Conservation (phyloP, 35 echinoderm and acorn worm species). For the Ophioderma brevispina region DNA sequence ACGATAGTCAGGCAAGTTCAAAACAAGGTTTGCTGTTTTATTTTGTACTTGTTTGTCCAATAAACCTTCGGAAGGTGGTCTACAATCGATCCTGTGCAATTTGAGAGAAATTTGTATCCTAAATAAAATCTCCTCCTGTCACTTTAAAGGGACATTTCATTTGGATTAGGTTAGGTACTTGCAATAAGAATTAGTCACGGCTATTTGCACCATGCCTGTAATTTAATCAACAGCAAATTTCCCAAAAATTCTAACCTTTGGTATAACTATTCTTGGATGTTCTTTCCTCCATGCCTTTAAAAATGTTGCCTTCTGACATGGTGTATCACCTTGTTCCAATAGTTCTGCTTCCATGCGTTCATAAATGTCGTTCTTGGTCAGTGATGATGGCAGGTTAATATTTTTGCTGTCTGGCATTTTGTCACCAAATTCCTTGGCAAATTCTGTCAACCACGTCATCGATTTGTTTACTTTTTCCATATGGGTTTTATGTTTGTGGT, state of each 20-base stretch:
- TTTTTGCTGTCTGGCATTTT: neutral
- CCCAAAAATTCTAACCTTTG: neutral
- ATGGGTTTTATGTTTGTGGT: neutral
- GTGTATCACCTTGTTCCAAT: neutral
- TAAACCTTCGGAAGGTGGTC: too few species aligned
- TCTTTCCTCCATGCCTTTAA: neutral
- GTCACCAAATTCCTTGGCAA: neutral
- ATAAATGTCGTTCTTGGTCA: neutral
- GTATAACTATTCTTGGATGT: neutral
- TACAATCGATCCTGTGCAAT: too few species aligned
- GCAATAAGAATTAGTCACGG: too few species aligned
- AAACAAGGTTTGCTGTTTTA: too few species aligned
- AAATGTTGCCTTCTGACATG: neutral
- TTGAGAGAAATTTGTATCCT: too few species aligned
- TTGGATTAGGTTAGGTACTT: too few species aligned
- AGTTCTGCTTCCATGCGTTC: neutral
- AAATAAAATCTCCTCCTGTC: too few species aligned
- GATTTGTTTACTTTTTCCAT: neutral
- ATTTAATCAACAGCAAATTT: too few species aligned
- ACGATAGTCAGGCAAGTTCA: too few species aligned
- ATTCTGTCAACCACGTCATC: neutral
- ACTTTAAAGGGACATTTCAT: too few species aligned
- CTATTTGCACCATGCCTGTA: too few species aligned
- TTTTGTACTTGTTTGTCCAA: too few species aligned
- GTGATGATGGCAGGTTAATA: neutral